Conservation (phyloP, 2,113 vertebrate genomes). For the Aplodontia rufa region DNA sequence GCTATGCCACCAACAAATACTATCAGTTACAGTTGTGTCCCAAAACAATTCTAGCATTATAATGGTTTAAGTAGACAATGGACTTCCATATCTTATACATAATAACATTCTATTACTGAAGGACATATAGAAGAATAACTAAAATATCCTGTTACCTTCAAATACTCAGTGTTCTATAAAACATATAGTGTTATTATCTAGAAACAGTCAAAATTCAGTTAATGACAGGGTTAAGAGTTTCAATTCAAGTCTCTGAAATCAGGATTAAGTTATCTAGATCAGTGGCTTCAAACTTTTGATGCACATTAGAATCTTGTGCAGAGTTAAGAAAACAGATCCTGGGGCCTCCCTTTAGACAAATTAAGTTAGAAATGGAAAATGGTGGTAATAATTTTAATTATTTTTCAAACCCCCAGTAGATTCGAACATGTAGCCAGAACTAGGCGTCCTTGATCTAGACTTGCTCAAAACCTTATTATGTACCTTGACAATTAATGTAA, state of each 20-base stretch:
- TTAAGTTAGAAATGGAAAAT: slow-evolving; percentile 30
- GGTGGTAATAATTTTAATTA: not conserved
- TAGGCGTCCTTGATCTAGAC: not conserved
- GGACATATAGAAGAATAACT: not conserved
- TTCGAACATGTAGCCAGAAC: not conserved
- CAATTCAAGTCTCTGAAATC: not conserved
- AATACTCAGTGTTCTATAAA: not conserved
- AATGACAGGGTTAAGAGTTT: slow-evolving; percentile 3
- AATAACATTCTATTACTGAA: not conserved
- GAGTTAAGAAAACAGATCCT: slow-evolving; percentile 7
- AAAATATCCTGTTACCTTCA: not conserved
- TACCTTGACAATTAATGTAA: not conserved
- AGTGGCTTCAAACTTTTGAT: not conserved
- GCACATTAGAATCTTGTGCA: not conserved
- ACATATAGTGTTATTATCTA: not conserved
- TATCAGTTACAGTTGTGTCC: not conserved
- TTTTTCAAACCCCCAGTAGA: not conserved
- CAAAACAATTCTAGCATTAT: not conserved
- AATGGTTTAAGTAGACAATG: not conserved
- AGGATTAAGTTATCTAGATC: not conserved
- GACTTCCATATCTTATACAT: not conserved
- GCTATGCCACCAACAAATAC: slow-evolving; percentile 7
- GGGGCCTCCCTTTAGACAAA: not conserved
- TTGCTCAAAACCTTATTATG: not conserved
- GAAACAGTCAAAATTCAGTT: not conserved